phyloP scores from a whole-genome alignment of 1,140 invertebrate species.

The Plodia interpunctella region DNA sequence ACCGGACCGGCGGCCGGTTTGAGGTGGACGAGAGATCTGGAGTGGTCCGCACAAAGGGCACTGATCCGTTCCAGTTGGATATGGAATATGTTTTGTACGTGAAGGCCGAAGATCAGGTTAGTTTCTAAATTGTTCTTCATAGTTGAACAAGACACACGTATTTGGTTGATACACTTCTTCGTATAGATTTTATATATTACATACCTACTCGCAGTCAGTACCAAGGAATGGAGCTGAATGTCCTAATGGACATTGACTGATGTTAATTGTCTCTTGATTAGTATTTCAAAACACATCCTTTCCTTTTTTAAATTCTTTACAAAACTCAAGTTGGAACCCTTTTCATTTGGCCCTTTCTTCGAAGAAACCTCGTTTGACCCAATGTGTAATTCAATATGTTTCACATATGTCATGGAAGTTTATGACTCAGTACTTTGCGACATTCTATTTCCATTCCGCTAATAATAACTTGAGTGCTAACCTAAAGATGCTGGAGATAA shows the following conservation, averaged over 20 bases:
- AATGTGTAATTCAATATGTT: slow-evolving; percentile 26
- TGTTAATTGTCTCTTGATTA: background rate
- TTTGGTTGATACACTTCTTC: too few relatives aligned
- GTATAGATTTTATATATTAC: too few relatives aligned
- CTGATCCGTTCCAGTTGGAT: slow-evolving; percentile 94
- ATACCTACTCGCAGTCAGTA: too few relatives aligned
- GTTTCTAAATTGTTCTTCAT: too few relatives aligned
- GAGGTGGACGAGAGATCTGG: slow-evolving; percentile 95
- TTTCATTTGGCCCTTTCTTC: slow-evolving; percentile 6
- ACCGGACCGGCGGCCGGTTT: slow-evolving; percentile 87
- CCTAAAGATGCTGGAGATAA: background rate
- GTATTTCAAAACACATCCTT: background rate
- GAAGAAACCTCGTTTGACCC: slow-evolving; percentile 21
- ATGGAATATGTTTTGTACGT: slow-evolving; percentile 98
- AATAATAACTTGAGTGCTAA: slow-evolving; percentile 5
- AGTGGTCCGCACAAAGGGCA: slow-evolving; percentile 93
- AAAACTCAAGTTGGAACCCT: background rate
- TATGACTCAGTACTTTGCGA: slow-evolving; percentile 18
- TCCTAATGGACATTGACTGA: too few relatives aligned
- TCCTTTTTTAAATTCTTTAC: background rate
- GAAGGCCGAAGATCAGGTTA: slow-evolving; percentile 93
- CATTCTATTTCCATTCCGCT: background rate
- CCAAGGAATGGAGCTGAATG: too few relatives aligned
- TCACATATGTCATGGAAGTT: slow-evolving; percentile 17
- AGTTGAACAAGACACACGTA: too few relatives aligned